Evolutionary conservation across 2,797 vertebrate species (phyloP).

Genomic region (Hapalemur alaotrensis): DNA sequence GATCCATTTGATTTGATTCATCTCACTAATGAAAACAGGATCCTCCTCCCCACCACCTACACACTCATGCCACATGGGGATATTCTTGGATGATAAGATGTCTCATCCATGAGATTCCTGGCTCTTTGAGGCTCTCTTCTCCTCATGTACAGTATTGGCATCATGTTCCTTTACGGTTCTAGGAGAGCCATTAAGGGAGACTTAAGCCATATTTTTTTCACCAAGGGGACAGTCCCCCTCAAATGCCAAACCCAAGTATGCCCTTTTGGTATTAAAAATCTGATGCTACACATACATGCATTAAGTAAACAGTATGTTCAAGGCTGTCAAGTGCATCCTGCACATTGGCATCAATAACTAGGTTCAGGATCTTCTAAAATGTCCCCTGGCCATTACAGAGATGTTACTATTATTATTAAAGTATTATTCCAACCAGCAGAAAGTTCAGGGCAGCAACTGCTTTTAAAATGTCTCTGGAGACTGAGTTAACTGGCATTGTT

Average conservation of each 20-base stretch:
- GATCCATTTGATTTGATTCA: neutral
- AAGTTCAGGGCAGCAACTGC: neutral
- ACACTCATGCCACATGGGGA: neutral
- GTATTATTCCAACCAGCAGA: neutral
- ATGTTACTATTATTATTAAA: conserved; percentile 13
- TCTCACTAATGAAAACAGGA: conserved; percentile 15
- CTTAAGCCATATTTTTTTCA: neutral
- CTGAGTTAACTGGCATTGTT: neutral
- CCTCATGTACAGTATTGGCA: neutral
- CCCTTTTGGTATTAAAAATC: neutral
- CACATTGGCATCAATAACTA: neutral
- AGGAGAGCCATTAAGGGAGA: neutral
- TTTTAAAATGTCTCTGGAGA: conserved; percentile 17
- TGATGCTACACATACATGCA: neutral
- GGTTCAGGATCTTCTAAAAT: neutral
- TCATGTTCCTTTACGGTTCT: neutral
- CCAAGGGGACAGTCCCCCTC: neutral
- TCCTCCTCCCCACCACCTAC: neutral
- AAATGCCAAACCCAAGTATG: neutral
- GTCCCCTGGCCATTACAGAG: neutral
- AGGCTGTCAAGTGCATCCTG: neutral
- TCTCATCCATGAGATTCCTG: neutral
- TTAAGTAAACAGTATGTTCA: neutral
- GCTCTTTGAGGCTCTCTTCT: neutral
- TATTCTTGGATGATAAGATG: neutral